Base-by-base conservation (phyloP, 2,113 vertebrate genomes). In the Phalacrocorax pelagicus region DNA sequence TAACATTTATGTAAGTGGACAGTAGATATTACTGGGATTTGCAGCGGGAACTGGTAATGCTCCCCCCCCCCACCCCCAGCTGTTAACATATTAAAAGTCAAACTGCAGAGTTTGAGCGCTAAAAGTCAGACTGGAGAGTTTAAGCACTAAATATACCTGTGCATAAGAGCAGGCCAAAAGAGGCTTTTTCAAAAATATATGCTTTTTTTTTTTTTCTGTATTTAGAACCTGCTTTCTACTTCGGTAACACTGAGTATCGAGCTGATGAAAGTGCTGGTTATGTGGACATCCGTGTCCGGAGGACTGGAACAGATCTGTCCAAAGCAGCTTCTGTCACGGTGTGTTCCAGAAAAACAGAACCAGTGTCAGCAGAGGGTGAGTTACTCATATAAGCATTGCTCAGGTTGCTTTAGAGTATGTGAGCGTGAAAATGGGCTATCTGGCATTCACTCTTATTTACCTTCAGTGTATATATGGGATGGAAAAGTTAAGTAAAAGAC, bases 251-350 rank as follows among this genome's bases (percentile, higher is more conserved):
- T 5, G 98, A 99, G 74, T 99, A 99, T 78, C 51, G 74, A 1
- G 97, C 97, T 42, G 98, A 99, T 44, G 98, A 99, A 97, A 98
- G 98, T 29, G 96, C 98, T 52, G 98, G 98, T 57, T 98, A 98
- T 1, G 94, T 99, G 62, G 98, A 99, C 84, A 98, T 99, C 65
- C 95, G 67, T 59, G 98, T 99, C 59, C 98, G 98, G 98, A 98
- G 99, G 92, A 99, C 98, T 20, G 99, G 99, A 15, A 98, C 98
- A 4, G 99, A 99, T 91, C 97, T 99, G 80, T 99, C 99, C 44
- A 98, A 98, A 96, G 97, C 96, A 2, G 98, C 99, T 14, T 98
- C 98, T 1, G 97, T 99, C 85, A 99, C 97, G 0, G 98, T 99
- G 55, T 93, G 54, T 62, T 99, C 99, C 96, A 97, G 98, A 92